Evolutionary conservation across 2,888 invertebrate genomes (phyloP), one percentile per base, ranked within the genome.

Genomic region (Melipona bicolor): DNA sequence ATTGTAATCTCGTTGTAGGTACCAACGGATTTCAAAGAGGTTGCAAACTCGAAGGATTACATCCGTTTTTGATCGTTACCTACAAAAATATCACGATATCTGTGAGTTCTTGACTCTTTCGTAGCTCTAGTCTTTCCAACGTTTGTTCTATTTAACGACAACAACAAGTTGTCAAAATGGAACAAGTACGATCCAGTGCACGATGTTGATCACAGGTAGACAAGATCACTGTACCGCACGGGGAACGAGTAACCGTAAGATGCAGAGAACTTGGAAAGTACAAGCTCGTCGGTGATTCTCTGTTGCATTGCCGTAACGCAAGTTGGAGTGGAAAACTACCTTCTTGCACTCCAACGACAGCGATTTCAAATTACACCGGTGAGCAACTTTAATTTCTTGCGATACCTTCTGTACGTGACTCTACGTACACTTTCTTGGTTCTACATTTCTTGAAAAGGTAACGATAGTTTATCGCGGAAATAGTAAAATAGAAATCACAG

Each of bases 341-440:
- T 1, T 96, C 97, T 84, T 98, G 98, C 93, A 97, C 97, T 54
- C 97, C 98, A n/a, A 98, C 98, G 50, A 97, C 97, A 1, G 95
- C 97, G 61, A 95, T 98, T 88, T 97, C 98, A 62, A 98, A 98
- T 95, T 98, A 97, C 94, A 97, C 98, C 91, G 97, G 97, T 97
- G 82, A 91, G 92, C 90, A n/a, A 24, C 50, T 24, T 9, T 17
- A 21, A 19, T 24, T 32, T 62, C 4, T 32, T 27, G 11, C 19
- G 9, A 36, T 43, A 24, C 17, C 6, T 19, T 9, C n/a, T 9
- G n/a, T n/a, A 65, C 3, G 36, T 9, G 5, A 49, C 4, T 36
- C 43, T n/a, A n/a, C n/a, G n/a, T n/a, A n/a, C n/a, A n/a, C n/a
- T 6, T 24, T n/a, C 19, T 49, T 24, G 17, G 3, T 59, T n/a